Conservation (phyloP, 2,113 vertebrate species). For the Spheniscus mendiculus region DNA sequence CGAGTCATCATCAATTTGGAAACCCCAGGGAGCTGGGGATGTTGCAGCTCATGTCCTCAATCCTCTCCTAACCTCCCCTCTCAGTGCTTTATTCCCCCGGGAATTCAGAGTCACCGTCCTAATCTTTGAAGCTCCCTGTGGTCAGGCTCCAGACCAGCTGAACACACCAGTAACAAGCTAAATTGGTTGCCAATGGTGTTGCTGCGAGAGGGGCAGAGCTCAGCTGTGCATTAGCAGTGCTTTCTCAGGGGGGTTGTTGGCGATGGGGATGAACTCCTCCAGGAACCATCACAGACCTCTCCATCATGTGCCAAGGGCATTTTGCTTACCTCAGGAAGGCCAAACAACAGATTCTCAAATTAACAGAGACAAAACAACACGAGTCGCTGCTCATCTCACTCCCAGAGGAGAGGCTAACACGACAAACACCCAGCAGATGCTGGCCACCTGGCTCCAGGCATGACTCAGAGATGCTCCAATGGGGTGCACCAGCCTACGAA, state of each 20-base stretch:
- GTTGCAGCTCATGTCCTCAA: not conserved
- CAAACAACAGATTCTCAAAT: not conserved
- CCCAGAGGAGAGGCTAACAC: not conserved
- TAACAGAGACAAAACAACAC: not conserved
- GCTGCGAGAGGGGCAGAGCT: not conserved
- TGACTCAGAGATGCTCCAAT: accelerated
- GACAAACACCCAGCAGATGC: not conserved
- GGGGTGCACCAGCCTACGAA: not conserved
- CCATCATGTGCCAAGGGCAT: not conserved
- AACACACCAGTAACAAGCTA: not conserved
- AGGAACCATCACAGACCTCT: not conserved
- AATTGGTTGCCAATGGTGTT: not conserved
- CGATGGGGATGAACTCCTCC: not conserved
- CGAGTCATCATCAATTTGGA: not conserved
- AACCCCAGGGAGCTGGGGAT: not conserved
- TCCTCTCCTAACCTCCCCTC: not conserved
- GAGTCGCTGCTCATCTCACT: accelerated
- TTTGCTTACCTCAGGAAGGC: not conserved
- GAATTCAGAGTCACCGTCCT: not conserved
- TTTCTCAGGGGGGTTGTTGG: accelerated
- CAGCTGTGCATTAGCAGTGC: not conserved
- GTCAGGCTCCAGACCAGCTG: not conserved
- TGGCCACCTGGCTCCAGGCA: not conserved
- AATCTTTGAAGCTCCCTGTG: not conserved
- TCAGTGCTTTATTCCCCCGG: not conserved